Base-by-base conservation (phyloP, 2,113 vertebrate species). In the Xenopus borealis region DNA sequence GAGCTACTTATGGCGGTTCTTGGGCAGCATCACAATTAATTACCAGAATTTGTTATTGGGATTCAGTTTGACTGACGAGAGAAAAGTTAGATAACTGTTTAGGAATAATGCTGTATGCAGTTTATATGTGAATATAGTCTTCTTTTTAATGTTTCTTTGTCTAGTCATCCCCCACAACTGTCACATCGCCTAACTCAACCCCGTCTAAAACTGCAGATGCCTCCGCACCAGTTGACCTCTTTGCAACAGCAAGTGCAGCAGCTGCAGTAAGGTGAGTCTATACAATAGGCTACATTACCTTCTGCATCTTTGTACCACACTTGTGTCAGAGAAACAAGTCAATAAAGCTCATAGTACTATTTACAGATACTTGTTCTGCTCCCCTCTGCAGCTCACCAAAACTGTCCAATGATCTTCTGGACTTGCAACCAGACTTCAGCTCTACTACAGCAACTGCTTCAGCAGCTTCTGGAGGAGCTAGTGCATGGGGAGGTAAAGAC, bases 401-500 rank as follows among this genome's bases (percentile, higher is more conserved):
- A 80, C 79, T 83, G n/a, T 91, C 80, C 50, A 97, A 94, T 78
- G 97, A 98, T 82, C 93, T 99, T 85, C 87, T 99, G 86, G 97
- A 98, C 79, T 91, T 99, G 82, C 96, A 98, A 76, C 96, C 92
- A 86, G 85, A 94, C 87, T 88, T 96, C 86, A 70, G 88, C 0
- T 81, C 92, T 82, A 17, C 89, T 80, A 92, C 84, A 17, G 89
- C 88, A 5, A 84, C 86, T 1, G 84, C 90, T 0, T 83, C 93
- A 10, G 83, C 91, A 8, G 83, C 89, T 23, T 64, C 92, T 2
- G 87, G 83, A 47, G 89, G 94, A 62, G 47, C 47, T 79, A 91
- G 91, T 23, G 87, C 90, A 0, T 99, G 97, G 97, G 97, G 96
- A 94, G 97, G 96, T 98, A 90, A 90, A 79, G 9, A n/a, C 53